Conservation (phyloP, 2,888 invertebrate genomes). For the Molanna angustata region DNA sequence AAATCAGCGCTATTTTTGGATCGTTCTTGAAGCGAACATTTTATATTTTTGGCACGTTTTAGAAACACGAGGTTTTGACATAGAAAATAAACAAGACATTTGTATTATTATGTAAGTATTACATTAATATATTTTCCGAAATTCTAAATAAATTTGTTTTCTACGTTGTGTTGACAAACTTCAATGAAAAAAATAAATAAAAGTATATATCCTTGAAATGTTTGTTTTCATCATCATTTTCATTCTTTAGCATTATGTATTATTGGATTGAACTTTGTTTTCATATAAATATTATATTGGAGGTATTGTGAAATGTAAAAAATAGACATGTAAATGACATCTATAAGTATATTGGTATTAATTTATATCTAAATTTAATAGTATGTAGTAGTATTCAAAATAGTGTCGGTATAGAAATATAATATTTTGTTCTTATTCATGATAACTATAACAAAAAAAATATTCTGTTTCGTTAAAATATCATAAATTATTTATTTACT, state of each 20-base stretch:
- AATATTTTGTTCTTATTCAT: not conserved
- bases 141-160: not conserved
- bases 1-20: constrained; percentile 32
- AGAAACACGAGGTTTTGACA: constrained; percentile 30
- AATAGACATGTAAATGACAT: not conserved
- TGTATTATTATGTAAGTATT: not conserved
- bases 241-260: not conserved
- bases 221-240: not conserved
- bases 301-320: not conserved
- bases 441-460: not conserved
- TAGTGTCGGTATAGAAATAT: not conserved
- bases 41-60: constrained; percentile 30
- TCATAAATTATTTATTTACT: no score
- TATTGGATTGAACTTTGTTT: not conserved
- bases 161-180: no score
- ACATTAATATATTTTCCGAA: not conserved
- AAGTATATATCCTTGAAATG: no score
- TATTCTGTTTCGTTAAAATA: no score
- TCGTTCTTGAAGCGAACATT: constrained; percentile 30
- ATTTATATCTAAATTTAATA: not conserved
- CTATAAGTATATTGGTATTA: not conserved
- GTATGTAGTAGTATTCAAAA: not conserved
- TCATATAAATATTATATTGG: not conserved
- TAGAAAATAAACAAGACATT: constrained; percentile 7
- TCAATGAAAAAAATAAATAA: no score